Conservation (phyloP, 1,140 invertebrate genomes). For the Zaprionus inermis region DNA sequence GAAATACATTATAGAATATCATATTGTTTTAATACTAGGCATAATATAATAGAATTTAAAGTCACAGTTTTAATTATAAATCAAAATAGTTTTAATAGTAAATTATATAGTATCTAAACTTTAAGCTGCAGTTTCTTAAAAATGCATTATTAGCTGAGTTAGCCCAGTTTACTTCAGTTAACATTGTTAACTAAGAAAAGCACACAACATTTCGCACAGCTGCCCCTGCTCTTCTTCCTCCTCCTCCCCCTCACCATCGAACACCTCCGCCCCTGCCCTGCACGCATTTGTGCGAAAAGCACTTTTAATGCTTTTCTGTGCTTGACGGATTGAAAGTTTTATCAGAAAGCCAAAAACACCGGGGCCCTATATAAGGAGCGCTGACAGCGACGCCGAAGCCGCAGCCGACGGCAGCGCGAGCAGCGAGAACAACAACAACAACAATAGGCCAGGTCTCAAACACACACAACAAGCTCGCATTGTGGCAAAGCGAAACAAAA, state of each 20-base stretch:
- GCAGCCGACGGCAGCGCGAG: background rate
- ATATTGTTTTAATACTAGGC: no score
- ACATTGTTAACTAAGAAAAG: constrained; percentile 5
- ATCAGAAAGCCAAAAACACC: constrained; percentile 57
- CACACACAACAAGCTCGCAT: constrained; percentile 36
- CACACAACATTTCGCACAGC: constrained; percentile 13
- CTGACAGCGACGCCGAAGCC: background rate
- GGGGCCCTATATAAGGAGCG: constrained; percentile 15
- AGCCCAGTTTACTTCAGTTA: background rate
- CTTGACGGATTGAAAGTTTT: constrained; percentile 74
- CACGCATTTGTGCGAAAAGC: constrained; percentile 52
- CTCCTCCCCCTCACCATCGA: background rate
- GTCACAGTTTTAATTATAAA: no score
- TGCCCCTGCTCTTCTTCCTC: background rate
- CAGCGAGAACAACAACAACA: constrained; percentile 3
- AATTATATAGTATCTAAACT: no score
- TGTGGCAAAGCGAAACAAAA: constrained; percentile 23
- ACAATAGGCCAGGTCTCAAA: constrained; percentile 22
- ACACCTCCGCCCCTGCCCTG: background rate
- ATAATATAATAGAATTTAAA: no score
- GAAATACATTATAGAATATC: no score
- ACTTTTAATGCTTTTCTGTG: constrained; percentile 73
- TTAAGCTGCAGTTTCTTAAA: background rate
- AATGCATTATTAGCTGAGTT: background rate
- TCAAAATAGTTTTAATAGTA: no score